Evolutionary conservation across 2,113 vertebrate genomes (phyloP).

Genomic region (Periophthalmus modestus): DNA sequence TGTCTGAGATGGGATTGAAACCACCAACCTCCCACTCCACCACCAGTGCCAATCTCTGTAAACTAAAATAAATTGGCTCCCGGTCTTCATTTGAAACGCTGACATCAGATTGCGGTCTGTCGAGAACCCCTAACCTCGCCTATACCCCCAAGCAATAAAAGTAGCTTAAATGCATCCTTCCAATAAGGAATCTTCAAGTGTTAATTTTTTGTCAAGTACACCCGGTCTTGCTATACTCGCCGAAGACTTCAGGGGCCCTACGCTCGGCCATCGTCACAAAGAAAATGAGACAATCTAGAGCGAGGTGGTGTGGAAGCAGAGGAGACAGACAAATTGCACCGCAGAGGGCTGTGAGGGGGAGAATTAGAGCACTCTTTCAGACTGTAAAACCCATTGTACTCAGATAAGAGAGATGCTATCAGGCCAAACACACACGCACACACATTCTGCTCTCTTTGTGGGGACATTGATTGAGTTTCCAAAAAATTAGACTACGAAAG

Average conservation of each 20-base stretch:
- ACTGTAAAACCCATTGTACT: constrained; percentile 41
- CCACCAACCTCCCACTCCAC: too few species aligned
- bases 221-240: background rate
- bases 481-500: background rate
- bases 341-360: constrained; percentile 25
- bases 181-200: background rate
- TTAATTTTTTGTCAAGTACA: constrained; percentile 11
- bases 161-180: background rate
- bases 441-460: background rate
- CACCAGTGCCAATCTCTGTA: too few species aligned
- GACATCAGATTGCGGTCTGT: background rate
- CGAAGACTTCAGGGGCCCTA: constrained; percentile 10
- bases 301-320: constrained; percentile 47
- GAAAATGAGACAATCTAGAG: constrained; percentile 51
- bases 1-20: too few species aligned
- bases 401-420: constrained; percentile 36
- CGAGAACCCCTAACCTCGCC: background rate
- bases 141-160: background rate
- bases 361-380: constrained; percentile 40
- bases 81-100: background rate
- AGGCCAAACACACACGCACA: constrained; percentile 13
- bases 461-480: background rate
- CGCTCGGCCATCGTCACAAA: constrained; percentile 31
- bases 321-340: constrained; percentile 42
- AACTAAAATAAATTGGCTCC: too few species aligned